Evolutionary conservation across 53 echinoderm and acorn worm species (phyloP), one percentile per base, ranked within the genome.

Genomic region (Henricia sp.): DNA sequence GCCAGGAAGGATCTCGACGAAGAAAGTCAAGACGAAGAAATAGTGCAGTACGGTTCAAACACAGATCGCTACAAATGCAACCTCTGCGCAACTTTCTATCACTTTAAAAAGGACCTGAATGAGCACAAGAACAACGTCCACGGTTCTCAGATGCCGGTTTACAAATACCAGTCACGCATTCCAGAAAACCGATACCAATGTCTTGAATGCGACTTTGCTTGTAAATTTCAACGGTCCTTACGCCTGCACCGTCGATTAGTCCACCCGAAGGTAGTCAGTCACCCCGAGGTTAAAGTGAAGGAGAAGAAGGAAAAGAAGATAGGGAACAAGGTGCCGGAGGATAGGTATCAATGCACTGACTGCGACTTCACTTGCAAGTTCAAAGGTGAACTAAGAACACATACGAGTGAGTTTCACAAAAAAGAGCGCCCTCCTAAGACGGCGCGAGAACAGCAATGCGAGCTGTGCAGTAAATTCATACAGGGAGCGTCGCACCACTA

Each of bases 401-500:
- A 93, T 39, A 62, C 48, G 23, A 76, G 36, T 29, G 42, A 67
- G 68, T 27, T 33, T 8, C 86, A 86, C 55, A 86, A 76, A 55
- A 86, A 86, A 42, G 86, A 86, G 34, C 75, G 51, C 0, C 85
- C 66, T 10, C 50, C 66, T 25, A 85, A 85, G 52, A 57, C 54
- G 38, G 44, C 88, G 28, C 86, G 84, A 4, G 93, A 90, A 62
- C 87, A 84, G 5, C 86, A 86, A 14, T 93, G 93, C 60, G 82
- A 84, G 46, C 77, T 82, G n/a, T 93, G 93, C 67, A 65, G 66
- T 16, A 90, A 93, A 85, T 76, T 90, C 46, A 84, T 93, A 50
- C 72, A 84, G 14, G 93, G 93, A 1, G 88, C 88, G 3, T 68
- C 55, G 38, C 87, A 90, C 21, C 93, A 94, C 68, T 88, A 89